phyloP scores from a whole-genome alignment of 2,113 vertebrate genomes.

The Apistogramma diplotaenia region DNA sequence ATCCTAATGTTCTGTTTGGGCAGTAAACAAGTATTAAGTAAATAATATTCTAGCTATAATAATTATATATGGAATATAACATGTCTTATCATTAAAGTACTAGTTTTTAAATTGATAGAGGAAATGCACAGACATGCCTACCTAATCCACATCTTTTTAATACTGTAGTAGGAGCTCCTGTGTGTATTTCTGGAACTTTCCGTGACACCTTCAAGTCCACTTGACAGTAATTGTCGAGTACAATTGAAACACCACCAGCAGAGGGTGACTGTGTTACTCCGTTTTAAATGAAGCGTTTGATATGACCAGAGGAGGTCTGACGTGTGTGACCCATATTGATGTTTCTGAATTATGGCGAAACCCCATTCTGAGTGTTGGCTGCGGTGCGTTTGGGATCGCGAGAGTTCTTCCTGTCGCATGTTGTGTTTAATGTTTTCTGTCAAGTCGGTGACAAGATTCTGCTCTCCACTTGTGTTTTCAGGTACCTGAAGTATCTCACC shows the following conservation, averaged over 20 bases:
- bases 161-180: neutral
- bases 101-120: neutral
- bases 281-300: neutral
- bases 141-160: neutral
- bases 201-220: neutral
- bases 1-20: neutral
- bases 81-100: neutral
- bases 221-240: neutral
- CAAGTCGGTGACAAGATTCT: neutral
- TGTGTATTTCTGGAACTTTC: neutral
- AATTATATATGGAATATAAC: neutral
- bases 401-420: neutral
- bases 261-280: slow-evolving; percentile 29
- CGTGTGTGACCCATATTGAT: neutral
- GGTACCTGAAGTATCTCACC: slow-evolving; percentile 96
- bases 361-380: rapidly evolving
- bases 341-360: neutral
- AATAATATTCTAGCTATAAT: neutral
- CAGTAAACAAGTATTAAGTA: neutral
- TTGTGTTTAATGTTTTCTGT: neutral
- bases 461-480: slow-evolving; percentile 43
- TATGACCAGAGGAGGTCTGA: neutral
- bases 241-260: slow-evolving; percentile 33
- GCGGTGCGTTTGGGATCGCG: neutral
- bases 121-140: neutral